phyloP scores from a whole-genome alignment of 2,888 invertebrate genomes.

The Adelphocoris suturalis region DNA sequence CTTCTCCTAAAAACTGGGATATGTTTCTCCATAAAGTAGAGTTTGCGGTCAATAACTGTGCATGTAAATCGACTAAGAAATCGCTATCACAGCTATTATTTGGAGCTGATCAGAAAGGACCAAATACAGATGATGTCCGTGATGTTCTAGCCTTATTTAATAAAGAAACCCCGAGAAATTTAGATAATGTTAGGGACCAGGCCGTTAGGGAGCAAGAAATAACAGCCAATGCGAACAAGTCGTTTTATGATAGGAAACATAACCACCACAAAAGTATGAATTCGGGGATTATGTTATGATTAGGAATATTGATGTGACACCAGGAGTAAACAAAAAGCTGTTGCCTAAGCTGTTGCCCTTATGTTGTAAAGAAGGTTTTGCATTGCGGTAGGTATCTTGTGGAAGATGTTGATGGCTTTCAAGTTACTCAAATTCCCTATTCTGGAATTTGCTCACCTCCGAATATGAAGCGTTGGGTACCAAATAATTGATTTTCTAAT shows the following conservation, averaged over 20 bases:
- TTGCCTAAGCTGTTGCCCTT: neutral
- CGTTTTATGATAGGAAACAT: neutral
- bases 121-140: neutral
- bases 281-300: neutral
- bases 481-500: too few species aligned
- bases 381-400: neutral
- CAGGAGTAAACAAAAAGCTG: neutral
- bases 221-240: neutral
- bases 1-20: neutral
- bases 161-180: too few species aligned
- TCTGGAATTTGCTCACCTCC: neutral
- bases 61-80: neutral
- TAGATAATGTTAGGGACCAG: neutral
- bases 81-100: conserved; percentile 29
- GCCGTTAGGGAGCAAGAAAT: neutral
- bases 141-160: neutral
- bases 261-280: neutral
- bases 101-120: conserved; percentile 47
- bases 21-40: neutral
- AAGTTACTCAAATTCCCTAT: neutral
- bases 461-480: too few species aligned
- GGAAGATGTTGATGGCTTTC: neutral
- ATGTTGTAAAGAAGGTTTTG: neutral
- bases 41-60: conserved; percentile 12
- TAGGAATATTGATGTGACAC: neutral